Evolutionary conservation across 2,888 invertebrate species (phyloP).

Genomic region (Temnothorax unifasciatus): DNA sequence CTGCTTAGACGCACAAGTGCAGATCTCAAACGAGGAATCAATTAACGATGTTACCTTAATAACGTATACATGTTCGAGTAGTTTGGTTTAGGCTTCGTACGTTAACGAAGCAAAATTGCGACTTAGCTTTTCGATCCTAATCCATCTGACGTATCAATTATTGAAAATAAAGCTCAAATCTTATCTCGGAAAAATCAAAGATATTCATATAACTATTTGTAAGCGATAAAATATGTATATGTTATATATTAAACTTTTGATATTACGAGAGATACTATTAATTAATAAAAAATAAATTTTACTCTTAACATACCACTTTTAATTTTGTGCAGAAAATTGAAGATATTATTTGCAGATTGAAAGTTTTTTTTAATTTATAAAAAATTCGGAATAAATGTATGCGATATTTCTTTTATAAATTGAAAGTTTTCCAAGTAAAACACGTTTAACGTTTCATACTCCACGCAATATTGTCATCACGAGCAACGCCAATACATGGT

Average conservation of each 20-base stretch:
- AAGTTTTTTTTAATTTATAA: neutral
- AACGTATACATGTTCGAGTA: conserved; percentile 38
- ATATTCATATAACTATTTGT: neutral
- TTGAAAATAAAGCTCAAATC: neutral
- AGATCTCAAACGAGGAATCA: conserved; percentile 46
- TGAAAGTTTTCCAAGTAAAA: neutral
- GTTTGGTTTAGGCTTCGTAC: conserved; percentile 6
- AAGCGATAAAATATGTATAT: neutral
- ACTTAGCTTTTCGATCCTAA: conserved; percentile 9
- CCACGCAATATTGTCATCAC: conserved; percentile 13
- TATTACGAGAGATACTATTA: neutral
- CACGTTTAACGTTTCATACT: conserved; percentile 14
- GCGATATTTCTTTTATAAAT: neutral
- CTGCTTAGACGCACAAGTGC: conserved; percentile 34
- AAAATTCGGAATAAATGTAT: neutral
- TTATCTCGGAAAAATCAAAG: neutral
- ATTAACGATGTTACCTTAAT: conserved; percentile 42
- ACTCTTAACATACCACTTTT: neutral
- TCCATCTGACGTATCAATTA: neutral
- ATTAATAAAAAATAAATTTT: neutral
- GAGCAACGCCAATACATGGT: conserved; percentile 25
- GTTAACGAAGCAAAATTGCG: conserved; percentile 42
- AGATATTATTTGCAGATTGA: neutral
- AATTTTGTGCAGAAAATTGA: neutral
- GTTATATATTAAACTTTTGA: neutral